These are phyloP conservation scores for Rhinopomastus cyanomelas DNA, from an alignment of 2,113 vertebrate genomes.

Conservation along the genomic window DNA sequence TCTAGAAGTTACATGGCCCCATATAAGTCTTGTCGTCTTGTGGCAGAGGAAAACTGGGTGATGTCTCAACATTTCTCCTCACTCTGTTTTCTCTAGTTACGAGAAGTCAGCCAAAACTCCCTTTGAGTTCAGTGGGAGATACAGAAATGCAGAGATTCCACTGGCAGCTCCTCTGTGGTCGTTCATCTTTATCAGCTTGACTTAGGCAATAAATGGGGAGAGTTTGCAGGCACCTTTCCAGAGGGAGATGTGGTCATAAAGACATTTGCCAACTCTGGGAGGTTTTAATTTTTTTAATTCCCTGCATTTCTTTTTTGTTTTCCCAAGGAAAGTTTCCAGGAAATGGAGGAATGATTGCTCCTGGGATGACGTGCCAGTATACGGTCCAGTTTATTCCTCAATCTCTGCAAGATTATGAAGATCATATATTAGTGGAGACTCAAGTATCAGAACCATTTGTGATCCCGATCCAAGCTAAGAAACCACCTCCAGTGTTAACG, in stretches of 20 bases:
- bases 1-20: not conserved
- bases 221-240: not conserved
- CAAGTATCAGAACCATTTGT: slow-evolving; percentile 78
- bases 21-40: not conserved
- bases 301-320: not conserved
- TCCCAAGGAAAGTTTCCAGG: slow-evolving; percentile 89
- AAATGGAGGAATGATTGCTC: slow-evolving; percentile 86
- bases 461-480: slow-evolving; percentile 82
- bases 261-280: not conserved
- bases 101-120: not conserved
- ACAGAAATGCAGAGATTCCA: not conserved
- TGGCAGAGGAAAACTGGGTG: not conserved
- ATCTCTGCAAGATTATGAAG: slow-evolving; percentile 83
- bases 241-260: not conserved
- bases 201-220: not conserved
- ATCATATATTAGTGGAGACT: slow-evolving; percentile 85
- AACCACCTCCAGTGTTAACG: slow-evolving; percentile 85
- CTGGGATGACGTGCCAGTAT: slow-evolving; percentile 92
- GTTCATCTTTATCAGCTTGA: not conserved
- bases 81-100: not conserved
- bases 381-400: slow-evolving; percentile 87
- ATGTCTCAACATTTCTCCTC: not conserved
- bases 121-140: not conserved
- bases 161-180: not conserved
- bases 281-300: not conserved